Percentiles rank a stretch among this genome's conserved stretches.
These are phyloP conservation scores for Stichodactyla mertensii DNA, from an alignment of 64 coral and sea anemone genomes.

Conservation along the genomic window DNA sequence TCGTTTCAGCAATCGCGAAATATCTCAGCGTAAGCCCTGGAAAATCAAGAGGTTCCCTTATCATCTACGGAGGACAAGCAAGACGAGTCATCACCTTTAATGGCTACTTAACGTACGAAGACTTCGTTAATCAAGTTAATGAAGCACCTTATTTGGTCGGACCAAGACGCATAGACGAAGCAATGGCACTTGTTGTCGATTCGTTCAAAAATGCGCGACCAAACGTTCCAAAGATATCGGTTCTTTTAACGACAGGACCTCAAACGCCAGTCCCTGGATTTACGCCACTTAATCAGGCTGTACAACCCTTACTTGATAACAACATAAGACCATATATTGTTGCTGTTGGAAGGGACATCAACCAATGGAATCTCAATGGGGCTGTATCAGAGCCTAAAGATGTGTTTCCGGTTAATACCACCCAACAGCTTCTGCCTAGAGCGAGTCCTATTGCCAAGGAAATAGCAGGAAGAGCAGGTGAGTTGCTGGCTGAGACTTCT, in stretches of 20 bases:
- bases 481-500: background rate
- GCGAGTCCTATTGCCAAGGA: conserved; percentile 43
- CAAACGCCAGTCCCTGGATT: conserved; percentile 27
- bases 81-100: conserved; percentile 13
- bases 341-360: conserved; percentile 42
- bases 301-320: conserved; percentile 28
- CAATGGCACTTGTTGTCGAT: conserved; percentile 31
- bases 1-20: conserved; percentile 11
- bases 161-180: conserved; percentile 37
- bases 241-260: conserved; percentile 60
- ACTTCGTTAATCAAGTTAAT: conserved; percentile 40
- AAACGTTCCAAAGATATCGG: conserved; percentile 30
- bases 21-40: background rate
- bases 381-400: conserved; percentile 30
- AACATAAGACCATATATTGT: conserved; percentile 49
- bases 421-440: conserved; percentile 8
- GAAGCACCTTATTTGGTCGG: conserved; percentile 41
- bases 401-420: conserved; percentile 27
- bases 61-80: conserved; percentile 40
- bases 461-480: conserved; percentile 34
- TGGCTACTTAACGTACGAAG: conserved; percentile 14
- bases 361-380: conserved; percentile 20
- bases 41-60: conserved; percentile 8
- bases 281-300: conserved; percentile 11
- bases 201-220: conserved; percentile 46